Base-by-base conservation (phyloP, 1,140 invertebrate species). In the Melitaea cinxia region DNA sequence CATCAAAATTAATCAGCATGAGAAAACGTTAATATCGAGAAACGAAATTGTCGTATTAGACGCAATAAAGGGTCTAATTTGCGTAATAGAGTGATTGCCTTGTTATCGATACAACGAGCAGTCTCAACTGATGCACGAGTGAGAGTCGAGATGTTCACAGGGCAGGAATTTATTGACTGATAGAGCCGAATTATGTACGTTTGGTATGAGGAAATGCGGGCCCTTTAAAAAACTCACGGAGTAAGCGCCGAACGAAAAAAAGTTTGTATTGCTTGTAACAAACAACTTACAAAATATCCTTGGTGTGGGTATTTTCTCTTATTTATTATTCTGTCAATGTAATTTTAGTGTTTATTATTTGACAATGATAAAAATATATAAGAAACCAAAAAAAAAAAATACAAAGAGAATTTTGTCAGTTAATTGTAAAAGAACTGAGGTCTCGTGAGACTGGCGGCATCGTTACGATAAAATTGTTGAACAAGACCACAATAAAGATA, bases 71-170 rank as follows among this genome's bases (percentile, higher is more conserved):
- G 39, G 28, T 14, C 33, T 66, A 66, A 66, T 66, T 66, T 66
- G 64, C 50, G 56, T 66, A 66, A 66, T 66, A 60, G 64, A 66
- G 50, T 66, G 56, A 66, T 66, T 59, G 64, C 26, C 56, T 23
- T 56, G 62, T 64, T 64, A 64, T 45, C 14, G 30, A 64, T 64
- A 47, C 39, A 45, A 45, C 37, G 60, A 63, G 52, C 33, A 19
- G 53, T 56, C 53, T 56, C 53, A 23, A 55, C 53, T 61, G 49
- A 61, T 52, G 17, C 47, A 60, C 26, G 30, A 61, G 58, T 52
- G 55, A 19, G 58, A 28, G n/a, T 49, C 39, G 19, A 54, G 56
- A 59, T 37, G 56, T 66, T 66, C 56, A 53, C 55, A 65, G 47
- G 39, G 24, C 54, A 30, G 15, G 23, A 15, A 39, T 58, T 59